Evolutionary conservation across 2,113 vertebrate genomes (phyloP).

Genomic region (Periophthalmus modestus): DNA sequence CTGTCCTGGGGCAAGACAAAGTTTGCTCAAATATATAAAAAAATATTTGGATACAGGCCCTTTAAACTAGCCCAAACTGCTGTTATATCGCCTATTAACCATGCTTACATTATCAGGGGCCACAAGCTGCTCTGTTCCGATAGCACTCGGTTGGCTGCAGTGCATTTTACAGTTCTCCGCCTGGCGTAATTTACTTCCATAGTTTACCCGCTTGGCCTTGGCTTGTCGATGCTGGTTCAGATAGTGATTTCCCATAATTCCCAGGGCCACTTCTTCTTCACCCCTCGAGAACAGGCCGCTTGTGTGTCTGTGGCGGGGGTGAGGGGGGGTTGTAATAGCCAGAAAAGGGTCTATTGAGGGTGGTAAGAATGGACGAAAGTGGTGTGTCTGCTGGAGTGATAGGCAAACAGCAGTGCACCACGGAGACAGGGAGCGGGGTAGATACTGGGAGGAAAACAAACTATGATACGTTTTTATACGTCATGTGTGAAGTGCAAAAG

Average conservation of each 20-base stretch:
- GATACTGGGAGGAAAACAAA: constrained; percentile 40
- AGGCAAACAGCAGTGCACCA: constrained; percentile 51
- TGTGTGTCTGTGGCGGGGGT: constrained; percentile 41
- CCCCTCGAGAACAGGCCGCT: constrained; percentile 41
- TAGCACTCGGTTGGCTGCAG: constrained; percentile 3
- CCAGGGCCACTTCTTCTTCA: constrained; percentile 33
- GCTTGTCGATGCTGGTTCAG: constrained; percentile 32
- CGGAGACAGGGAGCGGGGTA: not conserved
- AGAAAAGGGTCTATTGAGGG: constrained; percentile 47
- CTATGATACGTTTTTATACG: constrained; percentile 2
- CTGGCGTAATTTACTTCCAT: constrained; percentile 44
- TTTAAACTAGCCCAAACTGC: not conserved
- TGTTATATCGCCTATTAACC: not conserved
- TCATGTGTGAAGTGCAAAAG: not conserved
- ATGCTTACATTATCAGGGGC: not conserved
- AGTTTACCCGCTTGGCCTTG: constrained; percentile 26
- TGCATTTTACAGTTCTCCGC: constrained; percentile 18
- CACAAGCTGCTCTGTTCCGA: not conserved
- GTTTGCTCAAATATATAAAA: too few relatives aligned
- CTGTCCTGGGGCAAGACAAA: too few relatives aligned
- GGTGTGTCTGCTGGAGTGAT: constrained; percentile 40
- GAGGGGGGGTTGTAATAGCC: constrained; percentile 39
- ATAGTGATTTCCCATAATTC: constrained; percentile 55
- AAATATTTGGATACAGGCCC: too few relatives aligned
- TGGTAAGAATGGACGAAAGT: constrained; percentile 36